Evolutionary conservation across 2,888 invertebrate genomes (phyloP).

Genomic region (Hyposoter didymator): DNA sequence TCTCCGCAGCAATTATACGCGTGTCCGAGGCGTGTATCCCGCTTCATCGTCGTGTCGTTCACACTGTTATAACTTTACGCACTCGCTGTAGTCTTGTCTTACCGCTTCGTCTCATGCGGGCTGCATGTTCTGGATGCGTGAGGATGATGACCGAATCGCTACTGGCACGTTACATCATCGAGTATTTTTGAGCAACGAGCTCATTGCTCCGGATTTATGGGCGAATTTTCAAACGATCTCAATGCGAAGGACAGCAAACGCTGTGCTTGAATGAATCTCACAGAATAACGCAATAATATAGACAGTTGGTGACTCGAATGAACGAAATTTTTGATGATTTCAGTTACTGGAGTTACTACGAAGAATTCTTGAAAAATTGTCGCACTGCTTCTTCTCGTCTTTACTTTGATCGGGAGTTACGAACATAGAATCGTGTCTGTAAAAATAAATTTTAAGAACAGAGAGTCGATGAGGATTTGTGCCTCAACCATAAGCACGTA

Average conservation of each 20-base stretch:
- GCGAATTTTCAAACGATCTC: background rate
- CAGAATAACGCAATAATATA: no score
- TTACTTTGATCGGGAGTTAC: background rate
- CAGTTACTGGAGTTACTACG: no score
- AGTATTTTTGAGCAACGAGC: conserved; percentile 25
- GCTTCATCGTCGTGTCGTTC: conserved; percentile 32
- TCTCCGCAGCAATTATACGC: conserved; percentile 67
- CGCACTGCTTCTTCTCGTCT: no score
- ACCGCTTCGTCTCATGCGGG: conserved; percentile 4
- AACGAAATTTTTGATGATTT: no score
- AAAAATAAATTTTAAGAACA: background rate
- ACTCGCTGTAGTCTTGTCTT: conserved; percentile 6
- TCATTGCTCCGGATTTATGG: background rate
- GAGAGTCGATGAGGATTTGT: conserved; percentile 30
- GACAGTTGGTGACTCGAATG: background rate
- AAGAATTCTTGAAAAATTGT: no score
- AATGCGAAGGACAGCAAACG: background rate
- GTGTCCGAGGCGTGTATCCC: conserved; percentile 56
- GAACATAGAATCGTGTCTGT: background rate
- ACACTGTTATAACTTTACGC: background rate
- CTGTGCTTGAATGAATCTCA: background rate
- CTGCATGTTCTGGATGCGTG: background rate
- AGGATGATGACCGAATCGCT: conserved; percentile 35
- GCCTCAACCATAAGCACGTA: conserved; percentile 10
- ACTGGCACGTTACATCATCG: conserved; percentile 21